A percentile compares a stretch with the other conserved stretches of the same genome.
These are phyloP conservation scores for Psittacula cyanocephala DNA, from an alignment of 2,113 vertebrate genomes.

Conservation along the genomic window DNA sequence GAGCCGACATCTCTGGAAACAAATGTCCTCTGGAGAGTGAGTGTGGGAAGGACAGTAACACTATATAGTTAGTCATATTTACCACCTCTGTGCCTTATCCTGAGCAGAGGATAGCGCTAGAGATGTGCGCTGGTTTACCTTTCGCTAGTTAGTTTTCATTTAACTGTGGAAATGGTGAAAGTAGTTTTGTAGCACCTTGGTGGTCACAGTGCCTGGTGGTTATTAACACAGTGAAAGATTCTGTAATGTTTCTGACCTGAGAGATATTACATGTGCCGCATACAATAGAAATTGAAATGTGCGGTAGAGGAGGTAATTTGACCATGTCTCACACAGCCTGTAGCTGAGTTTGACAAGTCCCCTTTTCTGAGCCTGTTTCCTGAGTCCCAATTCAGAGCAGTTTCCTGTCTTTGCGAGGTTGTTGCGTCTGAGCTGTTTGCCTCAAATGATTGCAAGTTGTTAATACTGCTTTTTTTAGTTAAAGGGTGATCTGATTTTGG, in stretches of 20 bases:
- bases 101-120: not conserved
- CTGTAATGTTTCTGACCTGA: not conserved
- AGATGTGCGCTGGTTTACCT: not conserved
- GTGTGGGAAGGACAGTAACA: not conserved
- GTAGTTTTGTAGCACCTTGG: not conserved
- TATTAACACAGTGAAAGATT: not conserved
- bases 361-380: not conserved
- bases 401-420: not conserved
- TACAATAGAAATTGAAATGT: not conserved
- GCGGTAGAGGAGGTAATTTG: rapidly evolving
- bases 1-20: not conserved
- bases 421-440: not conserved
- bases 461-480: not conserved
- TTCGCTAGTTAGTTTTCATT: not conserved
- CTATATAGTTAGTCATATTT: not conserved
- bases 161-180: not conserved
- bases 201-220: not conserved
- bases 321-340: rapidly evolving
- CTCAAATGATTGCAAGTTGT: not conserved
- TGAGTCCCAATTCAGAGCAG: not conserved
- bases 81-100: not conserved
- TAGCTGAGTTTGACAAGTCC: not conserved
- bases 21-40: not conserved
- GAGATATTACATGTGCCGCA: not conserved
- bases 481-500: not conserved